Evolutionary conservation across 2,888 invertebrate species (phyloP), one percentile per base, ranked within the genome.

Genomic region (Sphaerophoria rueppellii): DNA sequence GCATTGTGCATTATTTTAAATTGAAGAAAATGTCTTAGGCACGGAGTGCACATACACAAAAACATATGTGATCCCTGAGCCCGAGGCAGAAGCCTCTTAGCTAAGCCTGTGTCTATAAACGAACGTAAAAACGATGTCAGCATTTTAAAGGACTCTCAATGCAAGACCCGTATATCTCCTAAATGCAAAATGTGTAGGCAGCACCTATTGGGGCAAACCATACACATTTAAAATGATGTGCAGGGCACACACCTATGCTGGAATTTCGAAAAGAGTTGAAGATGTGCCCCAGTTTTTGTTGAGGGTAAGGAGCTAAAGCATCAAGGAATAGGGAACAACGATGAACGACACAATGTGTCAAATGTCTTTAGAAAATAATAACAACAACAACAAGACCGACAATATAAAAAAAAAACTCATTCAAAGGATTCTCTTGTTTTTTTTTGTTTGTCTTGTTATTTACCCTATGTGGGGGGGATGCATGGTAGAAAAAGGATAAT

Each of bases 1-100:
- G 76, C 63, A 86, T 81, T 82, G 74, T 82, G 72, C 81, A 82
- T 81, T 82, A 77, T 82, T 74, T 82, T 82, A 78, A 86, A 82
- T 86, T 86, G 74, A 78, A 78, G 80, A 67, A 70, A 78, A 78
- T 72, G 72, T 85, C 79, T 83, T 82, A 72, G 67, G 60, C 67
- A 65, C 48, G 69, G 54, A 79, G 35, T 54, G 54, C 60, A 57
- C 46, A 73, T 54, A 80, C 43, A 57, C 12, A 50, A 9, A 52
- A 12, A 71, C 7, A 40, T 14, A 11, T 35, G 43, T 34, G 50
- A n/a, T 34, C 46, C 55, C 9, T 70, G 65, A 34, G 40, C 50
- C 58, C 48, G 48, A 40, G 73, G 77, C 73, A 77, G 69, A 61
- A 73, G 35, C 65, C 40, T 46, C 63, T 32, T 52, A 73, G 70